Conservation (phyloP, 1,140 invertebrate species). For the Hypothenemus hampei region DNA sequence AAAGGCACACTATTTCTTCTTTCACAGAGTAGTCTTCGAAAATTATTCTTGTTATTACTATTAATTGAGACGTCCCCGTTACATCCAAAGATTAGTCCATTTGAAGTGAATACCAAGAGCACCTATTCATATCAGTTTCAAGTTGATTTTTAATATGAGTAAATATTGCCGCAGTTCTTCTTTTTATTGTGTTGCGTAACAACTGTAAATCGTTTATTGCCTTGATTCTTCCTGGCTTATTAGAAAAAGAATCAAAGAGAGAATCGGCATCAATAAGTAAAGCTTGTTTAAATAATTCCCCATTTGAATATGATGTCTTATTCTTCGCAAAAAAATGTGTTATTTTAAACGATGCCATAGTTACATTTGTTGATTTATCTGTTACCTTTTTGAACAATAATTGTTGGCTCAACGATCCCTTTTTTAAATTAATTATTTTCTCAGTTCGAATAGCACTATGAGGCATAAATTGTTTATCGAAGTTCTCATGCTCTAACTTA, state of each 20-base stretch:
- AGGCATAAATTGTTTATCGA: too few relatives aligned
- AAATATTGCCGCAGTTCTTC: slow-evolving; percentile 26
- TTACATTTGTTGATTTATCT: too few relatives aligned
- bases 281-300: slow-evolving; percentile 8
- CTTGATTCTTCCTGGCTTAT: slow-evolving; percentile 23
- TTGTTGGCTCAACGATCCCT: too few relatives aligned
- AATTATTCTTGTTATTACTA: slow-evolving; percentile 19
- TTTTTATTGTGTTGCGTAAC: slow-evolving; percentile 25
- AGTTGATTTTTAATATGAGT: slow-evolving; percentile 21
- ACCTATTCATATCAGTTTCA: slow-evolving; percentile 26
- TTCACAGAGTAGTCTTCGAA: slow-evolving; percentile 28
- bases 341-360: slow-evolving; percentile 8
- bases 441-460: too few relatives aligned
- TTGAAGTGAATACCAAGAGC: slow-evolving; percentile 28
- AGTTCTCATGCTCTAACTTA: too few relatives aligned
- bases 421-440: too few relatives aligned
- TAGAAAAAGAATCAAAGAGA: slow-evolving; percentile 21
- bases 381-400: too few relatives aligned
- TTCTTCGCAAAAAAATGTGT: slow-evolving; percentile 8
- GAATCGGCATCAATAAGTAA: slow-evolving; percentile 9
- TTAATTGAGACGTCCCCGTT: too few relatives aligned
- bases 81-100: slow-evolving; percentile 29
- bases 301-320: slow-evolving; percentile 9
- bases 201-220: slow-evolving; percentile 24
- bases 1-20: slow-evolving; percentile 21